Evolutionary conservation across 2,113 vertebrate genomes (phyloP), one percentile per base, ranked within the genome.

Genomic region (Megaceryle maxima): DNA sequence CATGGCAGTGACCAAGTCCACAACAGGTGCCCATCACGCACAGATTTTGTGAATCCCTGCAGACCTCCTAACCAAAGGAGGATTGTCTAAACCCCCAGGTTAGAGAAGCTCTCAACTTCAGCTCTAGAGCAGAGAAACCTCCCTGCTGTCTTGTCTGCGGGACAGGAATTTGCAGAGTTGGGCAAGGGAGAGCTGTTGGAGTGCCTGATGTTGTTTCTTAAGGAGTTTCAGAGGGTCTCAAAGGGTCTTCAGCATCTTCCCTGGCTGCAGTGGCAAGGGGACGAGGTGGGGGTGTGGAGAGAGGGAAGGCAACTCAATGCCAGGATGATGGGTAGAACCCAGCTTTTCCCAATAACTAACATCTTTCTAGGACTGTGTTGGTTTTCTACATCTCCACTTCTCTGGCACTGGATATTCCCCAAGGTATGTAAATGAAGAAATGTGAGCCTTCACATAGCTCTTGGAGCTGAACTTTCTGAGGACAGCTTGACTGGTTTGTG

Each of bases 21-120:
- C 0, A 0, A 39, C 22, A 67, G 39, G 10, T 44, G 46, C 31
- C 18, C 1, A 1, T 73, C 37, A 20, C 13, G 7, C 44, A 25
- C 35, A 39, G 57, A 79, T 20, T 13, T 44, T 44, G 57, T 44
- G 46, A 17, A 33, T 56, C 51, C 37, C 87, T 70, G 51, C n/a
- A 46, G 68, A 21, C 11, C 31, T 29, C 20, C 43, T 51, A 41
- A 66, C 50, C 28, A 72, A 44, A 67, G 51, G 26, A 28, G 51
- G 51, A 53, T 53, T 53, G 11, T 53, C 26, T 53, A 53, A 37
- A 53, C 26, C 13, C 51, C 37, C 28, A 48, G 16, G n/a, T 64
- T 29, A 86, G 41, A 77, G 46, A 82, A 66, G 21, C 6, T 83
- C 50, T 25, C 31, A 59, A 15, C 43, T 79, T 37, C 55, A 57